phyloP scores from a whole-genome alignment of 2,888 invertebrate species.

The Drosophila meridiana region DNA sequence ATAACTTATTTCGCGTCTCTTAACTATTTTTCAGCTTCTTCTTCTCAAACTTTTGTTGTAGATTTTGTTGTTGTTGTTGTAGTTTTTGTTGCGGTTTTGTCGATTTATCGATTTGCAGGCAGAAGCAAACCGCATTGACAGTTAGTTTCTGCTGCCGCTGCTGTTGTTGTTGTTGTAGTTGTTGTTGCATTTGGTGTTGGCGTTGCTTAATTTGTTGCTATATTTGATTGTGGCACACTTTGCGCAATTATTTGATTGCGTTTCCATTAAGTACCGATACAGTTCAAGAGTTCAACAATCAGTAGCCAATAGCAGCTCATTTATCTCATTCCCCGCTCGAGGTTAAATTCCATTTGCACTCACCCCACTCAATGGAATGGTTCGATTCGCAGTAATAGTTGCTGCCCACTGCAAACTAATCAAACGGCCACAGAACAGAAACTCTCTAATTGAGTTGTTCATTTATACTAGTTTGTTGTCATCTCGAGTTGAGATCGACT shows the following conservation, averaged over 20 bases:
- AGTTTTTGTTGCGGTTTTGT: constrained; percentile 48
- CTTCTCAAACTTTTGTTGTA: neutral
- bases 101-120: constrained; percentile 76
- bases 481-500: neutral
- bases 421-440: neutral
- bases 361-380: neutral
- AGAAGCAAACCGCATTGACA: constrained; percentile 54
- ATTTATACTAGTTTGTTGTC: neutral
- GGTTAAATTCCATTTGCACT: constrained; percentile 57
- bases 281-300: constrained; percentile 80
- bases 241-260: constrained; percentile 81
- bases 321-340: constrained; percentile 49
- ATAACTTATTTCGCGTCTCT: constrained; percentile 59
- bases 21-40: constrained; percentile 13
- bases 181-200: constrained; percentile 58
- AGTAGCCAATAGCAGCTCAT: constrained; percentile 67
- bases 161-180: constrained; percentile 32
- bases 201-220: constrained; percentile 77
- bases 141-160: constrained; percentile 34
- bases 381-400: constrained; percentile 3
- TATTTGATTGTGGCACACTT: constrained; percentile 82
- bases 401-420: constrained; percentile 10
- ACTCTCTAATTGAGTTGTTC: constrained; percentile 17
- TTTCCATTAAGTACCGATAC: constrained; percentile 78
- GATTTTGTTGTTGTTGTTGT: constrained; percentile 41